Evolutionary conservation across 2,113 vertebrate species (phyloP), one percentile per base, ranked within the genome.

Genomic region (Arothron firmamentum): DNA sequence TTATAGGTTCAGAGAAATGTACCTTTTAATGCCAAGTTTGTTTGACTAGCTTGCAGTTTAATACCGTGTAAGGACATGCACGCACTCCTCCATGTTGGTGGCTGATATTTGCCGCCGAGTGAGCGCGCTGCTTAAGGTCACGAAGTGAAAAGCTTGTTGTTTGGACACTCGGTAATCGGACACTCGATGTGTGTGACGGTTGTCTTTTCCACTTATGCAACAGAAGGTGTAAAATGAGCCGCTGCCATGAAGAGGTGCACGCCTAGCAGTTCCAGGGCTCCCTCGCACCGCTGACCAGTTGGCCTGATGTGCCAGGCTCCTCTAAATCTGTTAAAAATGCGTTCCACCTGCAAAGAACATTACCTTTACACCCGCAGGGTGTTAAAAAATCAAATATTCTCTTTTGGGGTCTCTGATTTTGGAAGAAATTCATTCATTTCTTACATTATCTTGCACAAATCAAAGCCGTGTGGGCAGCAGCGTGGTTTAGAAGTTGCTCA

Each of bases 151-250:
- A n/a, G 4, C 51, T 52, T 66, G 67, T 80, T 75, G 63, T 80
- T 78, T 67, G 62, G 43, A 63, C 65, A 51, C 52, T 48, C 5
- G 3, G 55, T 58, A 50, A 58, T 51, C 53, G 38, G 41, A 66
- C 56, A 53, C 56, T 52, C 9, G 31, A 47, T 25, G 45, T 65
- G 49, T 42, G 56, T 16, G 52, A 15, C 15, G 19, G 47, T 77
- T 62, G 59, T 66, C 51, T 63, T 41, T 51, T 67, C 42, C 61
- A 77, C 48, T 83, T 80, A 78, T 76, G 71, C 57, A 80, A 76
- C 84, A 77, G 56, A 67, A 75, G 47, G 63, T 73, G 75, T 86
- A 79, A 85, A 86, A 81, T 38, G 68, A 84, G 69, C 67, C 20
- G 42, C 53, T 64, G 66, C 69, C 70, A 72, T 78, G 76, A 86